Percentiles rank a stretch among this genome's conserved stretches.
Evolutionary conservation across 2,797 vertebrate genomes (phyloP).

Genomic region (Tenualosa ilisha): DNA sequence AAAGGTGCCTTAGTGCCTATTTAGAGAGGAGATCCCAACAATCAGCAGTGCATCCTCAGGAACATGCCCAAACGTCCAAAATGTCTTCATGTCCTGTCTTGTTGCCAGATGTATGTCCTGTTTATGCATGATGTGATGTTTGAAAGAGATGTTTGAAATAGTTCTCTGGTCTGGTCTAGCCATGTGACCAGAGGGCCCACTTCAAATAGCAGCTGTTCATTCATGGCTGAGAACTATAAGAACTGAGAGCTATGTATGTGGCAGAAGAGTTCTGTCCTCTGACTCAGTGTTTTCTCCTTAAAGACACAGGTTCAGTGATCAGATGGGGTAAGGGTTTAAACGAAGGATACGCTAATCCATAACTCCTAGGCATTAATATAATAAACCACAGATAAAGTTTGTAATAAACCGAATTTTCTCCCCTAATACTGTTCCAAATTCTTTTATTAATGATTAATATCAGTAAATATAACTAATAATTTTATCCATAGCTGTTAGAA

Average conservation of each 20-base stretch:
- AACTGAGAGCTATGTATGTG: background rate
- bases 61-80: background rate
- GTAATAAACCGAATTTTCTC: background rate
- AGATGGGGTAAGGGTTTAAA: conserved; percentile 58
- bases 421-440: background rate
- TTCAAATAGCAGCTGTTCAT: background rate
- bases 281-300: conserved; percentile 29
- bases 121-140: conserved; percentile 3
- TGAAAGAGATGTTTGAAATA: background rate
- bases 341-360: conserved; percentile 48
- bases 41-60: background rate
- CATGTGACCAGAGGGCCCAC: background rate
- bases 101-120: background rate
- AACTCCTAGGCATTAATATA: conserved; percentile 50
- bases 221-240: background rate
- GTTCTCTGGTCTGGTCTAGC: background rate
- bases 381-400: conserved; percentile 25
- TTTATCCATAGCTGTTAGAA: background rate
- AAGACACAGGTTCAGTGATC: conserved; percentile 53
- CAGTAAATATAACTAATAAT: background rate
- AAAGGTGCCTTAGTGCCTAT: background rate
- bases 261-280: background rate
- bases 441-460: conserved; percentile 9
- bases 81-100: background rate
- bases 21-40: background rate